These are phyloP conservation scores for Hucho hucho DNA, from an alignment of 2,113 vertebrate species.

Conservation along the genomic window DNA sequence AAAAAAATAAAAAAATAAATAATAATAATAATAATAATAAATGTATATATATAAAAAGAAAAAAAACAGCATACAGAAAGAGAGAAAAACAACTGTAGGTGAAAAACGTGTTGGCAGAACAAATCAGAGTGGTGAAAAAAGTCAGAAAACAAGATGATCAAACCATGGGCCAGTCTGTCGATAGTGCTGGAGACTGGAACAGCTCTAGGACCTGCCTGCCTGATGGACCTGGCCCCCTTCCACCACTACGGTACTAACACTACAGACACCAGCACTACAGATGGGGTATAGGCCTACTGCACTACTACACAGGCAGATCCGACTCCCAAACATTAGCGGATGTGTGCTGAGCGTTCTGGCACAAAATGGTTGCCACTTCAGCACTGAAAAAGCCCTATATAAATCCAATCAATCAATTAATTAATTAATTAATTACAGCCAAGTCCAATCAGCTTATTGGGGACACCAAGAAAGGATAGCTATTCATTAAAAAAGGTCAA, in stretches of 20 bases:
- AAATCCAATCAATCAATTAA: no score
- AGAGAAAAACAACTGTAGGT: background rate
- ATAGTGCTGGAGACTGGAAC: conserved; percentile 8
- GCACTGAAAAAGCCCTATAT: no score
- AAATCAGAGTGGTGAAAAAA: background rate
- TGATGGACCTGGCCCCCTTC: background rate
- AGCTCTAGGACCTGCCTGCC: background rate
- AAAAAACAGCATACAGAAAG: background rate
- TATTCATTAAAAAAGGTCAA: no score
- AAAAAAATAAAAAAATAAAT: no score
- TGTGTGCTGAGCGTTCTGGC: background rate
- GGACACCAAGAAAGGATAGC: no score
- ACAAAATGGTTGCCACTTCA: no score
- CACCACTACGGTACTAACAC: background rate
- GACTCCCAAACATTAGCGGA: no score
- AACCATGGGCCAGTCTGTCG: background rate
- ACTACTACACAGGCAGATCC: no score
- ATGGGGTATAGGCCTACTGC: background rate
- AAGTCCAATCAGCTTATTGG: no score
- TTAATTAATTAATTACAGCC: no score
- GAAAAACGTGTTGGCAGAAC: background rate
- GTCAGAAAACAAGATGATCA: conserved; percentile 14
- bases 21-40: no score
- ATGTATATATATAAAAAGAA: no score
- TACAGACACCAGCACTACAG: background rate